Evolutionary conservation across 1,140 invertebrate species (phyloP), one percentile per base, ranked within the genome.

Genomic region (Littorina saxatilis): DNA sequence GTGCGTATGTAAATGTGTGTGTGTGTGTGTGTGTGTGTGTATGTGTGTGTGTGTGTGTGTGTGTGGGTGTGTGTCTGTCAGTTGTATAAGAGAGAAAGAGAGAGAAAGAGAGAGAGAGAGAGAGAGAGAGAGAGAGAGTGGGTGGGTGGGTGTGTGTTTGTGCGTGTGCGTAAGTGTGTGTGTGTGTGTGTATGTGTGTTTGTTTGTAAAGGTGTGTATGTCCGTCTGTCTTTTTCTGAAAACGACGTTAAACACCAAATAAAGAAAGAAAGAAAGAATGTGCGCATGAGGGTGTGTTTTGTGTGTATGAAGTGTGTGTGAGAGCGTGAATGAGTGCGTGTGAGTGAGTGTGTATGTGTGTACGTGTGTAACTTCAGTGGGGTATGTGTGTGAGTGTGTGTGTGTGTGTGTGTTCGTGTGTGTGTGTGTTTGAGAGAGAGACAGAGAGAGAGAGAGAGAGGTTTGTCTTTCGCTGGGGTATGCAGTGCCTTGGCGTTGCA

Each of bases 21-120:
- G 55, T 58, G 55, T 58, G 55, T 58, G 55, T 58, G 55, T 58
- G 55, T 58, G 55, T 58, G 55, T 58, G 55, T 58, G 55, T 58
- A 23, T 58, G 55, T 58, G 55, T 58, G 55, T 58, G 55, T 58
- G 55, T 58, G 55, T 58, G 23, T 58, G 55, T 27, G 55, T 58
- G 55, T 58, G 55, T 27, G 55, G 4, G 55, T 58, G 55, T 27
- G 55, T 58, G 55, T 27, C 9, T 58, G 55, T 27, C 9, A 13
- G 55, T 58, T n/a, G n/a, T n/a, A n/a, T n/a, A n/a, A n/a, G n/a
- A n/a, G n/a, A n/a, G n/a, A n/a, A n/a, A n/a, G n/a, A n/a, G 47
- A 11, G 47, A 9, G 47, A 11, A 20, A 11, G 47, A 11, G 47
- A 9, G 47, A 11, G 47, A 11, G 47, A 9, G 47, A 11, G 47